Evolutionary conservation across 2,113 vertebrate genomes (phyloP).

Genomic region (Nycticorax nycticorax): DNA sequence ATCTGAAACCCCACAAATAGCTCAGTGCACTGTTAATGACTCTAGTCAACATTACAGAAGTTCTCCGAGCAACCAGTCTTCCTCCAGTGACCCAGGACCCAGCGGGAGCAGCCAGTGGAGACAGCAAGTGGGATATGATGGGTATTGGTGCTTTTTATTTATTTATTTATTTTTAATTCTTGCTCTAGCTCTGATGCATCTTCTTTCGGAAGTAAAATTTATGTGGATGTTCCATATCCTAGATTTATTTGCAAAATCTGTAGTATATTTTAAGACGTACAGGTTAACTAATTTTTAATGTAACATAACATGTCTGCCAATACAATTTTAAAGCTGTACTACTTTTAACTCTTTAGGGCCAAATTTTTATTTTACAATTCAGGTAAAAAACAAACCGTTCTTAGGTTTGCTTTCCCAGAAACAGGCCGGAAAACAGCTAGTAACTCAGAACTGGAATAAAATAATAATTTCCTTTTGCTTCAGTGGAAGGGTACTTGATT

Average conservation of each 20-base stretch:
- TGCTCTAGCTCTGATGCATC: not conserved
- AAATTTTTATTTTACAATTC: not conserved
- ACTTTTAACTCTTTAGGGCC: not conserved
- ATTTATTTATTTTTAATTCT: not conserved
- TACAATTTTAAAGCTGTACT: not conserved
- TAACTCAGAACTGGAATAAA: not conserved
- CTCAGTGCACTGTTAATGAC: slow-evolving; percentile 70
- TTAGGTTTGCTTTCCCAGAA: not conserved
- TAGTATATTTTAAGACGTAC: not conserved
- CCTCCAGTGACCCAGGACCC: slow-evolving; percentile 94
- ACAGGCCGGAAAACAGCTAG: not conserved
- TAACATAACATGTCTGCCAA: not conserved
- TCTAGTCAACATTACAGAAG: slow-evolving; percentile 84
- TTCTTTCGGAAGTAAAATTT: not conserved
- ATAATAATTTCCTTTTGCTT: not conserved
- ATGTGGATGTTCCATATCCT: not conserved
- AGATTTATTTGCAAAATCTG: not conserved
- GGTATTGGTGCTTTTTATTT: slow-evolving; percentile 71
- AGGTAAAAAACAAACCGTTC: not conserved
- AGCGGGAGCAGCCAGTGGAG: slow-evolving; percentile 89
- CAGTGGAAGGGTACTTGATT: not conserved
- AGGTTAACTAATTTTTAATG: not conserved
- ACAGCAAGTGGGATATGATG: slow-evolving; percentile 89
- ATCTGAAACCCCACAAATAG: slow-evolving; percentile 61
- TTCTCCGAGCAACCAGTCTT: slow-evolving; percentile 97